These are phyloP conservation scores for Pteria penguin DNA, from an alignment of 2,888 invertebrate genomes.

Conservation along the genomic window DNA sequence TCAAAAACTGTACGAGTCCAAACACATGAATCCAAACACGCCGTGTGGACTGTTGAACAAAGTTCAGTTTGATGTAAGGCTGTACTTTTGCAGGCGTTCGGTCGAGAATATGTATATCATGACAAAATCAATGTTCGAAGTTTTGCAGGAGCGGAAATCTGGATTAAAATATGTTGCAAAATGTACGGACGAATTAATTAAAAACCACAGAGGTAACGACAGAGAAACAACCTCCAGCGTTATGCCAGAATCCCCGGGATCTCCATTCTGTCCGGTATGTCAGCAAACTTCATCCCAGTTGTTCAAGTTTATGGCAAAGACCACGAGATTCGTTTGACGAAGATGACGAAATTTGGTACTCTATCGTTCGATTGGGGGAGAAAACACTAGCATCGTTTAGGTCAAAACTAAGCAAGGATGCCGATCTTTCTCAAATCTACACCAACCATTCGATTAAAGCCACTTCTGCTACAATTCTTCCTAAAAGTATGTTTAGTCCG, in stretches of 20 bases:
- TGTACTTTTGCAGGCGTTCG: conserved; percentile 37
- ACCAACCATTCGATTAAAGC: conserved; percentile 20
- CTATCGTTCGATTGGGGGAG: conserved; percentile 20
- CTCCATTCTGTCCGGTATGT: conserved; percentile 36
- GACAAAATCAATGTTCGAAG: conserved; percentile 31
- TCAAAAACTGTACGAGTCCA: conserved; percentile 15
- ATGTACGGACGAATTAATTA: conserved; percentile 5
- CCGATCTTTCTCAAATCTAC: conserved; percentile 3
- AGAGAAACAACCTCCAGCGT: conserved; percentile 14
- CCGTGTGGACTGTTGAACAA: conserved; percentile 40
- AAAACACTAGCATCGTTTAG: conserved; percentile 21
- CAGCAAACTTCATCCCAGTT: conserved; percentile 5
- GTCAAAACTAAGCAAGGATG: conserved; percentile 10
- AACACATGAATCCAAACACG: conserved; percentile 24
- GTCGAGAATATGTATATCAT: conserved; percentile 29
- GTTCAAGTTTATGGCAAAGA: conserved; percentile 18
- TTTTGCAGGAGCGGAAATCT: conserved; percentile 17
- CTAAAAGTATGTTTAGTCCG: conserved; percentile 20
- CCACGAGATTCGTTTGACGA: conserved; percentile 20
- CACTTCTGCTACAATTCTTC: not conserved
- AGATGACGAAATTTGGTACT: conserved; percentile 17
- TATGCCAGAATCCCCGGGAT: conserved; percentile 22
- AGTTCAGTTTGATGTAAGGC: conserved; percentile 45
- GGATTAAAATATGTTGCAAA: conserved; percentile 26
- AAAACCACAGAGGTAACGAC: conserved; percentile 20